Conservation (phyloP, 1,140 invertebrate species). For the Oryzaephilus surinamensis region DNA sequence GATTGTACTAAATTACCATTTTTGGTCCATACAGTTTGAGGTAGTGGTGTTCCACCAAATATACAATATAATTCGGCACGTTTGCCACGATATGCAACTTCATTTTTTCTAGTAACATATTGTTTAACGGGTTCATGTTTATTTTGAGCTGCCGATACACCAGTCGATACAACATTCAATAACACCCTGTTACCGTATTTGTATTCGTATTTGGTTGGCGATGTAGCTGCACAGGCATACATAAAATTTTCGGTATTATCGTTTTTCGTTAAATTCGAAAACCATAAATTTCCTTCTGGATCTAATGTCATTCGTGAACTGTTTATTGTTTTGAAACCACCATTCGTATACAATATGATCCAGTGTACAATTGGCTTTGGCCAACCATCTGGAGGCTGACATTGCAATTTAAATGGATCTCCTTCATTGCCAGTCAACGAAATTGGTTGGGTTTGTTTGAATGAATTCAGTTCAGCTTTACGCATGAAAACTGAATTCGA, state of each 20-base stretch:
- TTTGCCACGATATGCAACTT: conserved; percentile 72
- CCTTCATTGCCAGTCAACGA: conserved; percentile 69
- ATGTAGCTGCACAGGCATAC: conserved; percentile 84
- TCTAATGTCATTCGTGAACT: conserved; percentile 88
- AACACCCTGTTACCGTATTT: conserved; percentile 78
- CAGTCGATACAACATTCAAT: conserved; percentile 66
- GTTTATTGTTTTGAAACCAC: conserved; percentile 78
- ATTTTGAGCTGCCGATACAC: conserved; percentile 63
- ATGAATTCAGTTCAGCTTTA: conserved; percentile 88
- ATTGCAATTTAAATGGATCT: conserved; percentile 74
- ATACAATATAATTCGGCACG: conserved; percentile 79
- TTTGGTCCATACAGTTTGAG: conserved; percentile 77
- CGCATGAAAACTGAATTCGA: conserved; percentile 90
- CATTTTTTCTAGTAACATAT: conserved; percentile 76
- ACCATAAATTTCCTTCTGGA: conserved; percentile 88
- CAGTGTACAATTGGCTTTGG: conserved; percentile 90
- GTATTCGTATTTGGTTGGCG: conserved; percentile 78
- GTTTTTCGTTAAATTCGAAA: conserved; percentile 81
- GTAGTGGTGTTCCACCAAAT: conserved; percentile 77
- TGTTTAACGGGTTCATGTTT: conserved; percentile 65
- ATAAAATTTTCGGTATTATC: conserved; percentile 73
- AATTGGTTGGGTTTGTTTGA: conserved; percentile 59
- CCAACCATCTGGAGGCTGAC: conserved; percentile 86
- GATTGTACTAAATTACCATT: conserved; percentile 55
- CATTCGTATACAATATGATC: conserved; percentile 71